Evolutionary conservation across 2,797 vertebrate species (phyloP).

Genomic region (Xerus rutilus): DNA sequence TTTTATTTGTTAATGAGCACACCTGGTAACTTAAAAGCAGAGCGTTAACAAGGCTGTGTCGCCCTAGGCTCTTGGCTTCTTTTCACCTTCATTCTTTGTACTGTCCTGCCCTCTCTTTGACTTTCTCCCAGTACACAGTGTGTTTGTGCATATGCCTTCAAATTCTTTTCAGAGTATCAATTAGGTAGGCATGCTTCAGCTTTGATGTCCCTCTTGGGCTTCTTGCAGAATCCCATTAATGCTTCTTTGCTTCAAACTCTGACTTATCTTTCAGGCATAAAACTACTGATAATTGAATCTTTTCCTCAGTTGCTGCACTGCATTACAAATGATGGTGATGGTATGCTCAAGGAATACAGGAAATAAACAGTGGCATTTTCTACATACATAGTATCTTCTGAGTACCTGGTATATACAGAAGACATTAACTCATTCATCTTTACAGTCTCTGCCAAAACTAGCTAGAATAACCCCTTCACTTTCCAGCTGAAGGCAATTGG

Average conservation of each 20-base stretch:
- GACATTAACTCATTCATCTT: neutral
- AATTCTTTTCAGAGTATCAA: neutral
- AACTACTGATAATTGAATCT: neutral
- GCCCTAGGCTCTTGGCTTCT: neutral
- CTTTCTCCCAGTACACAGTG: neutral
- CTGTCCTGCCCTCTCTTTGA: neutral
- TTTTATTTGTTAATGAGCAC: neutral
- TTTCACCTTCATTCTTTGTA: neutral
- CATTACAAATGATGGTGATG: neutral
- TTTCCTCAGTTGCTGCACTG: neutral
- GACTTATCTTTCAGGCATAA: constrained; percentile 15
- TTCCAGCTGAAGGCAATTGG: neutral
- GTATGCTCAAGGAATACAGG: neutral
- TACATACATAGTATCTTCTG: neutral
- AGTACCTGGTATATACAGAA: neutral
- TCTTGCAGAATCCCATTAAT: neutral
- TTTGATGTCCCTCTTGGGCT: neutral
- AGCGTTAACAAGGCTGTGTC: neutral
- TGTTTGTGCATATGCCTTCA: neutral
- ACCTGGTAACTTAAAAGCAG: neutral
- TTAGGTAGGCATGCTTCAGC: neutral
- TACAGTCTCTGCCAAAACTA: neutral
- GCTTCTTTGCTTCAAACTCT: neutral
- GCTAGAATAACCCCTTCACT: neutral
- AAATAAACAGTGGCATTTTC: constrained; percentile 1